A percentile compares a stretch with the other conserved stretches of the same genome.
phyloP scores from a whole-genome alignment of 2,113 vertebrate species.

The Onychostruthus taczanowskii region DNA sequence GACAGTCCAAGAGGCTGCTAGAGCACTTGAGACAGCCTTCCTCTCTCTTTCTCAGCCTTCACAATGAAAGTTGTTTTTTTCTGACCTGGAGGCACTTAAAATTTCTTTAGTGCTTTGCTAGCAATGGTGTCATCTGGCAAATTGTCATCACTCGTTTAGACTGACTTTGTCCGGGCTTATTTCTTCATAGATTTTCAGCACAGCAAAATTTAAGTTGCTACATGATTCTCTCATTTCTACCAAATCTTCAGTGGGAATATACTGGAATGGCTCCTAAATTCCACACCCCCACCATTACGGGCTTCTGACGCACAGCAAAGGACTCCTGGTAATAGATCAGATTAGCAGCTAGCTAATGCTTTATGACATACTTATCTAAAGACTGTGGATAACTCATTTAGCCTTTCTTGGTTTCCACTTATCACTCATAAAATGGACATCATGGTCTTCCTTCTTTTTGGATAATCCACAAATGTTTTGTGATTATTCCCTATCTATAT shows the following conservation, averaged over 20 bases:
- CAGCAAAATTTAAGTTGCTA: neutral
- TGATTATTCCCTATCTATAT: neutral
- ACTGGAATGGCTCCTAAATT: neutral
- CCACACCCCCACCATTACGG: neutral
- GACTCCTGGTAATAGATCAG: neutral
- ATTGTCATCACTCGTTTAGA: neutral
- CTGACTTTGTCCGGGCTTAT: neutral
- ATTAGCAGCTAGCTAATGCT: neutral
- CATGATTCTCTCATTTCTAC: neutral
- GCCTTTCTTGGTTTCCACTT: neutral
- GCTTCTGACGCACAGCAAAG: neutral
- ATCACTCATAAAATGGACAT: neutral
- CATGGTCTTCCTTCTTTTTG: neutral
- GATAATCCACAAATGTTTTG: neutral
- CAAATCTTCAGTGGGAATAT: neutral
- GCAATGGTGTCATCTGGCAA: neutral
- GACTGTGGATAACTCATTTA: neutral
- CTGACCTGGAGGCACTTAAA: neutral
- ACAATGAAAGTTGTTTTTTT: neutral
- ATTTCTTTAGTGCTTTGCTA: neutral
- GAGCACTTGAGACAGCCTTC: neutral
- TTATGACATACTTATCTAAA: neutral
- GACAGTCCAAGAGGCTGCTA: neutral
- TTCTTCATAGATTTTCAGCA: neutral
- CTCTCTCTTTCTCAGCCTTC: neutral